Conservation (phyloP, 2,113 vertebrate genomes). For the Mastomys natalensis region DNA sequence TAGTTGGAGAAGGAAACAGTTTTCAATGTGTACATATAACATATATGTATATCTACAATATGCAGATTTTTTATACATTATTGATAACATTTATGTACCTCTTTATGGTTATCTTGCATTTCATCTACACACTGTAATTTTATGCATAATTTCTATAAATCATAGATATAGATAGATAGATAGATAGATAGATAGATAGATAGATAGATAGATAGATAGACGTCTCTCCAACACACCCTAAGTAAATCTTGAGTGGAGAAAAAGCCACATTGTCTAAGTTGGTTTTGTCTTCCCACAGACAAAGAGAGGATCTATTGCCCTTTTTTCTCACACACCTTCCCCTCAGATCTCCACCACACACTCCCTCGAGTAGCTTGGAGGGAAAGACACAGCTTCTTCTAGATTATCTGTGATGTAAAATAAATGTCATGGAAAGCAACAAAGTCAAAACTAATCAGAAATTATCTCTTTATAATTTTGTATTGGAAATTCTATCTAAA, state of each 20-base stretch:
- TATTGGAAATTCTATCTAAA: neutral
- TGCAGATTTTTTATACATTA: neutral
- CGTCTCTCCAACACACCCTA: neutral
- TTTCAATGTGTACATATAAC: neutral
- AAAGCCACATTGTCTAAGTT: neutral
- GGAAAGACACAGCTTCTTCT: neutral
- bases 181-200: neutral
- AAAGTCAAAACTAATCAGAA: neutral
- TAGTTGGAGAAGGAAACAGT: neutral
- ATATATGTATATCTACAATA: neutral
- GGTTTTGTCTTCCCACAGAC: neutral
- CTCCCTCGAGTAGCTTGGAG: neutral
- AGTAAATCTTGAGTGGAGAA: neutral
- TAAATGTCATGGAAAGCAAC: neutral
- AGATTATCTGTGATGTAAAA: constrained; percentile 29
- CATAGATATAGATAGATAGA: neutral
- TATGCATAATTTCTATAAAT: neutral
- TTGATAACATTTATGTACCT: neutral
- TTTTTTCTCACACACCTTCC: neutral
- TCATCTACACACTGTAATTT: neutral
- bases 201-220: neutral
- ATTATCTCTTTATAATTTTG: neutral
- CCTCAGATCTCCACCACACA: neutral
- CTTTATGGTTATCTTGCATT: neutral
- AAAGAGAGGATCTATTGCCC: neutral